A percentile compares a stretch with the other conserved stretches of the same genome.
These are phyloP conservation scores for Megastigmus dorsalis DNA, from an alignment of 2,888 invertebrate species.

Conservation along the genomic window DNA sequence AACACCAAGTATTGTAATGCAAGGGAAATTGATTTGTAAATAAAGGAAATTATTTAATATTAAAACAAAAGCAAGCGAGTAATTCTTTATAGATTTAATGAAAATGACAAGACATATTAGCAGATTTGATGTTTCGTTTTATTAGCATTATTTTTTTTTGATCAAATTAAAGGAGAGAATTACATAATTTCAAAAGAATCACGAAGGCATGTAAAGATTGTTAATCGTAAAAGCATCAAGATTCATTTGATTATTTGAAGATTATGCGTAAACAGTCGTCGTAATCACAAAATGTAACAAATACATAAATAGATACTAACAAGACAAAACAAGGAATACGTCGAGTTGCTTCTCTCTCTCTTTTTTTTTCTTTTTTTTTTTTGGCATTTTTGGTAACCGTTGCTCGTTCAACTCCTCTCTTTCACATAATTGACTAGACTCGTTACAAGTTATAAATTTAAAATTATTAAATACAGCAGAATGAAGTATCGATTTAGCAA, in stretches of 20 bases:
- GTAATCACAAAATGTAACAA: conserved; percentile 31
- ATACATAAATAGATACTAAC: conserved; percentile 22
- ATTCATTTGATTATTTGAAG: conserved; percentile 9
- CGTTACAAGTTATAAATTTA: conserved; percentile 25
- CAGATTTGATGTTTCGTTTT: conserved; percentile 40
- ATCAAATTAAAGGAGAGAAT: conserved; percentile 8
- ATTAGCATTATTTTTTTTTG: conserved; percentile 24
- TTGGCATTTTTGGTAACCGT: no score
- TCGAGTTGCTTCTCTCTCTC: conserved; percentile 3
- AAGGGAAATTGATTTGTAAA: conserved; percentile 68
- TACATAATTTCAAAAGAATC: conserved; percentile 14
- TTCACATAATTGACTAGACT: conserved; percentile 44
- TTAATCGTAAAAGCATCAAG: neutral
- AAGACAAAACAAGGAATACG: conserved; percentile 37
- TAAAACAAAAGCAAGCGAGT: conserved; percentile 45
- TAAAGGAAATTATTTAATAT: conserved; percentile 71
- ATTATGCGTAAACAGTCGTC: no score
- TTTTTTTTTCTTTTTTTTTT: no score
- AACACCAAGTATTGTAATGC: conserved; percentile 58
- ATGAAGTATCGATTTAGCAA: neutral
- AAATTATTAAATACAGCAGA: conserved; percentile 8
- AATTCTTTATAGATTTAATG: conserved; percentile 19
- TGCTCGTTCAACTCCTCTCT: neutral
- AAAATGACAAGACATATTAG: conserved; percentile 30
- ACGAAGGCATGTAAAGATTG: neutral